phyloP scores from a whole-genome alignment of 2,113 vertebrate genomes.

The Amphilophus citrinellus region DNA sequence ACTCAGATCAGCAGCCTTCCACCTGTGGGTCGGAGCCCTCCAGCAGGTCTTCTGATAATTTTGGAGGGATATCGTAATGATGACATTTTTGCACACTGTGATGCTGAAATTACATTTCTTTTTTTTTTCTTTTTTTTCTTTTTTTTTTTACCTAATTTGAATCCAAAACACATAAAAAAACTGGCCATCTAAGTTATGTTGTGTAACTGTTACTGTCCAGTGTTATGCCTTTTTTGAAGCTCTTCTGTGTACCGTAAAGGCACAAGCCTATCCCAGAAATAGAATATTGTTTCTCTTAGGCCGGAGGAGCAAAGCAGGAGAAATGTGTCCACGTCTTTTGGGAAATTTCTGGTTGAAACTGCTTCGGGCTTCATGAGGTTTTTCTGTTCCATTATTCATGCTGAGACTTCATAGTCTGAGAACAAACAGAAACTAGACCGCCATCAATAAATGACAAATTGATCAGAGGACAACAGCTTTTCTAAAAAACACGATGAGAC shows the following conservation, averaged over 20 bases:
- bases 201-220: background rate
- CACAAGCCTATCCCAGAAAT: background rate
- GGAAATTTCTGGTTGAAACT: background rate
- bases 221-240: background rate
- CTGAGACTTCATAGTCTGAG: background rate
- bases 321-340: constrained; percentile 10
- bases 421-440: background rate
- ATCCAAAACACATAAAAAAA: background rate
- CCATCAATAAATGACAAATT: background rate
- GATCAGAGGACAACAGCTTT: background rate
- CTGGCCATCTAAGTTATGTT: background rate
- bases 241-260: background rate
- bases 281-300: background rate
- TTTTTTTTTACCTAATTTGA: background rate
- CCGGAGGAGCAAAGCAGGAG: background rate
- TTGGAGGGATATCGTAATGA: background rate
- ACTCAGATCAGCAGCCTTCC: constrained; percentile 40
- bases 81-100: background rate
- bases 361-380: background rate
- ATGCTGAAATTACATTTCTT: background rate
- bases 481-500: background rate
- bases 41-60: constrained; percentile 6
- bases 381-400: background rate
- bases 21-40: constrained; percentile 3
- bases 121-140: background rate